A percentile compares a stretch with the other conserved stretches of the same genome.
Conservation (phyloP, 2,113 vertebrate species). For the Pteropus alecto region DNA sequence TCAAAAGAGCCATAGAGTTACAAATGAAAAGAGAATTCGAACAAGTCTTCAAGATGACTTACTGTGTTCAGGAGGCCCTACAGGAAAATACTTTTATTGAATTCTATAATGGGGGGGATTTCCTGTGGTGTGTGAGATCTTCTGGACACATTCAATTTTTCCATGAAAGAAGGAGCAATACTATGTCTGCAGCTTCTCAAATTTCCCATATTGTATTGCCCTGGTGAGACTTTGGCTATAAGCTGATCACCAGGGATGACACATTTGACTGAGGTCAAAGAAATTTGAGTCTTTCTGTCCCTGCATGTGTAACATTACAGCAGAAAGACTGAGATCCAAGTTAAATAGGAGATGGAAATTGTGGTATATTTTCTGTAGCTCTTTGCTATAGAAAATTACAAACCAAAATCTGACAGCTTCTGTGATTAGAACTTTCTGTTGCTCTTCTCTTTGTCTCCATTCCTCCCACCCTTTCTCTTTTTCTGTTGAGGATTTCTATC, state of each 20-base stretch:
- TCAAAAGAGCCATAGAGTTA: conserved; percentile 16
- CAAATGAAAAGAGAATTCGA: conserved; percentile 37
- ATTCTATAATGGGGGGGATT: background rate
- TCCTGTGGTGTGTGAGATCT: background rate
- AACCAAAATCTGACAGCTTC: background rate
- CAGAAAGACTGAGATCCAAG: background rate
- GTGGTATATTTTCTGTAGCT: background rate
- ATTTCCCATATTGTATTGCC: background rate
- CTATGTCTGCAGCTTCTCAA: background rate
- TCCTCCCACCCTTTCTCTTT: background rate
- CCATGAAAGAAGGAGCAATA: background rate
- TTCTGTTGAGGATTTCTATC: background rate
- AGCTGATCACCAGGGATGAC: background rate
- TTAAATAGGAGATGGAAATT: background rate
- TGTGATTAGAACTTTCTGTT: background rate
- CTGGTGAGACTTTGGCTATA: background rate
- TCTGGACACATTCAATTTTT: background rate
- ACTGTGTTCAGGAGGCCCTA: background rate
- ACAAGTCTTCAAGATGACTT: conserved; percentile 34
- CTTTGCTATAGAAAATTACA: background rate
- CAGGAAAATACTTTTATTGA: conserved; percentile 18
- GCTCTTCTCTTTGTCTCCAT: background rate
- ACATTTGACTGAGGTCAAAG: conserved; percentile 31
- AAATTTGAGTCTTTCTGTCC: background rate
- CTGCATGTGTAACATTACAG: background rate